Evolutionary conservation across 2,797 vertebrate genomes (phyloP), one percentile per base, ranked within the genome.

Genomic region (Hemitrygon akajei): DNA sequence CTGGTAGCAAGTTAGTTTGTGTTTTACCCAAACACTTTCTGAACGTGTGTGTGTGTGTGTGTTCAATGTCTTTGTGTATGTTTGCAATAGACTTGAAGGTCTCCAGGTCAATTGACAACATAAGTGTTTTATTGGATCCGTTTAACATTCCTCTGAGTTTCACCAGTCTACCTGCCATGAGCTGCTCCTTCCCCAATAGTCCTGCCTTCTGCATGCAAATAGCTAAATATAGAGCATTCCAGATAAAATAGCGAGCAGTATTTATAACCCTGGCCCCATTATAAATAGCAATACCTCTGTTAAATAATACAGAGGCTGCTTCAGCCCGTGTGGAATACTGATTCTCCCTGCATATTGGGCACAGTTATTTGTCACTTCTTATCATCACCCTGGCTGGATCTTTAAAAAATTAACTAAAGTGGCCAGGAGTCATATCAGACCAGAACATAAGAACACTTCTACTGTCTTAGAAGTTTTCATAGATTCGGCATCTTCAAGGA

Each of bases 71-170:
- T 92, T 92, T 92, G 91, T 92, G 91, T 93, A 56, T 76, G 71
- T 93, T 93, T 93, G 91, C 91, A 93, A 76, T 76, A 93, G 91
- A 93, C 71, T 71, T 56, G 27, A 76, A 93, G 91, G 91, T 93
- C 71, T 37, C 47, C 25, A 56, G 91, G 91, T 93, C 71, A 93
- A 93, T 56, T 93, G 71, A 58, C 91, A 93, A 76, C 71, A 93
- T 27, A 27, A 93, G 27, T 93, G 71, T 40, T 93, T 93, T 76
- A 93, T 93, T 93, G 91, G 91, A 93, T 93, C 69, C 71, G 56
- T 93, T 93, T 93, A 93, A 40, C 40, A 75, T 93, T 93, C 76
- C 91, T 93, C 25, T 47, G 30, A 30, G 91, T 71, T 93, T 93
- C 91, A 93, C 91, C 47, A 56, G 40, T 9, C 22, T 93, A 93